phyloP scores from a whole-genome alignment of 2,113 vertebrate genomes.

The Pteropus alecto region DNA sequence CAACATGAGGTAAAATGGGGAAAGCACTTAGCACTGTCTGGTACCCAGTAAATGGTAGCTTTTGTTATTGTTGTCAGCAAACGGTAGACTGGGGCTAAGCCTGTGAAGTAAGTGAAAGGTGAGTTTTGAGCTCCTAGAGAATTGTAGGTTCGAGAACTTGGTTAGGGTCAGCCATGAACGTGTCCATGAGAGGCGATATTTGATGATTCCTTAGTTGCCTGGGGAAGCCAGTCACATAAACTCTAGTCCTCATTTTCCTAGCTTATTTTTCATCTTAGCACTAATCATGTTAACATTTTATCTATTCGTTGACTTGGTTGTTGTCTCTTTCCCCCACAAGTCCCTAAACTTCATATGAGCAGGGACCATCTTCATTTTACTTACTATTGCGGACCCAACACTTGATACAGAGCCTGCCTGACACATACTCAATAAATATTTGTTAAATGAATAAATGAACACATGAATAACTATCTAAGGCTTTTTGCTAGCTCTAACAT shows the following conservation, averaged over 20 bases:
- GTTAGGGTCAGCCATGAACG: not conserved
- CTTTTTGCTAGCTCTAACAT: not conserved
- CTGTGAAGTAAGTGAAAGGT: not conserved
- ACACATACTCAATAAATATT: not conserved
- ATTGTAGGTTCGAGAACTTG: not conserved
- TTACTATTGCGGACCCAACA: not conserved
- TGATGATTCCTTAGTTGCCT: not conserved
- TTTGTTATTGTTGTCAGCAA: not conserved
- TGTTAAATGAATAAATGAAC: not conserved
- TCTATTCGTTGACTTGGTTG: not conserved
- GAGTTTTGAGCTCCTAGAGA: not conserved
- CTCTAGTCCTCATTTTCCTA: not conserved
- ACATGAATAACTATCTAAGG: no score
- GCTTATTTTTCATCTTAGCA: not conserved
- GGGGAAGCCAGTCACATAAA: not conserved
- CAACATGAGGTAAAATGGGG: not conserved
- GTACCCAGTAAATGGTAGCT: not conserved
- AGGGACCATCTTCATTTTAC: not conserved
- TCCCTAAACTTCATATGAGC: not conserved
- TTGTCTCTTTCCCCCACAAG: not conserved
- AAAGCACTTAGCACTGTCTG: not conserved
- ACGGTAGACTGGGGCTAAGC: not conserved
- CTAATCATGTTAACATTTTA: not conserved
- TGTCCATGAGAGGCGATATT: accelerated
- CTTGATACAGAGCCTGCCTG: not conserved